These are phyloP conservation scores for Glareola pratincola DNA, from an alignment of 2,113 vertebrate species.

Conservation along the genomic window DNA sequence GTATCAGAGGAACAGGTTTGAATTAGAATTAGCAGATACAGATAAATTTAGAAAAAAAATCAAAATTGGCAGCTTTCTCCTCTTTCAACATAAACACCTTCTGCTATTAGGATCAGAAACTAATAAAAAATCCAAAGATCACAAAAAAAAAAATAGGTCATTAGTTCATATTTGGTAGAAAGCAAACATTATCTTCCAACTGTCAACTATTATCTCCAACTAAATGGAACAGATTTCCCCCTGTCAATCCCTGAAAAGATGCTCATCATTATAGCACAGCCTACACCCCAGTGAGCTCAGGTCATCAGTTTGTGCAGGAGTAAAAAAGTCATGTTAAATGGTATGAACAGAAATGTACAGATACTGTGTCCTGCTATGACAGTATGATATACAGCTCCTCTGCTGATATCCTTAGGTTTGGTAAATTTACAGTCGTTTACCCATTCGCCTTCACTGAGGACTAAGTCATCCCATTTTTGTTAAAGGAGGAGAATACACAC, in stretches of 20 bases:
- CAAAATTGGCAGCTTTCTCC: not conserved
- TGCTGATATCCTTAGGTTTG: not conserved
- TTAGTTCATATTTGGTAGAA: not conserved
- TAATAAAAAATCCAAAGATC: not conserved
- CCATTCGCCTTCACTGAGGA: rapidly evolving
- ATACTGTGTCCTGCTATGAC: not conserved
- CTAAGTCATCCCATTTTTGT: not conserved
- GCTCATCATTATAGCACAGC: not conserved
- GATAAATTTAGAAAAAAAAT: not conserved
- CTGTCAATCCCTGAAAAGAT: not conserved
- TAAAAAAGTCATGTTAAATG: not conserved
- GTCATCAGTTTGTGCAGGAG: not conserved
- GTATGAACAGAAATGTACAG: not conserved
- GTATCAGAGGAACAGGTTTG: not conserved
- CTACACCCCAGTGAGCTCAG: not conserved
- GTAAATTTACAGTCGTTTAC: not conserved
- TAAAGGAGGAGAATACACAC: not conserved
- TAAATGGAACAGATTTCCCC: not conserved
- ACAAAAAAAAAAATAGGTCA: not conserved
- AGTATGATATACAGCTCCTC: not conserved
- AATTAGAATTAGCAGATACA: not conserved
- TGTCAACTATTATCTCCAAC: not conserved
- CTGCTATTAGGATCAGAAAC: not conserved
- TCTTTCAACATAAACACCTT: not conserved
- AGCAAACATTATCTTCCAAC: not conserved